Evolutionary conservation across 1,140 invertebrate species (phyloP).

Genomic region (Patella vulgata): DNA sequence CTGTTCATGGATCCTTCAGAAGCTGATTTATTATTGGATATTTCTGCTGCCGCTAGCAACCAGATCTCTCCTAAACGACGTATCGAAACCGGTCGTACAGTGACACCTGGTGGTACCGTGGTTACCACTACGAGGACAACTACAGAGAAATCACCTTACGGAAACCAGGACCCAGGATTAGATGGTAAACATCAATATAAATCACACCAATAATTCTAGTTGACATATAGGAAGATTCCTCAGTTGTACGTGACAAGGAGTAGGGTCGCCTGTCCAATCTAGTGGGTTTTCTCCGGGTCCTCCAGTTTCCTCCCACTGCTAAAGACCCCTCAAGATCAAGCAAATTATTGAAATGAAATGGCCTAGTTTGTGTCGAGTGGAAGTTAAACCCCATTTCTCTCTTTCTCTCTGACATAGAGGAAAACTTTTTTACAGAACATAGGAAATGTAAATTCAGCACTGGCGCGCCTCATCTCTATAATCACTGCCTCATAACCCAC

Average conservation of each 20-base stretch:
- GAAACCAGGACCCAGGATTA: constrained; percentile 43
- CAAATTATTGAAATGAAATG: too few species aligned
- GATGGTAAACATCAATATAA: constrained; percentile 40
- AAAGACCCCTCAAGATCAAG: too few species aligned
- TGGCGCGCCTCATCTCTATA: too few species aligned
- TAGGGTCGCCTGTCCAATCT: too few species aligned
- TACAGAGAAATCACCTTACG: constrained; percentile 54
- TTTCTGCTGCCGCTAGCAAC: constrained; percentile 26
- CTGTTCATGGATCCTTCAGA: constrained; percentile 80
- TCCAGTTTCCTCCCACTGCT: too few species aligned
- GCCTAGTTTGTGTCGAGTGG: too few species aligned
- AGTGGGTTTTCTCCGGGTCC: too few species aligned
- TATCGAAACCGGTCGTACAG: constrained; percentile 58
- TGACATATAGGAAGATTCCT: constrained; percentile 42
- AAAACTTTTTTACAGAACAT: constrained; percentile 23
- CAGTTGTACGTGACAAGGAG: too few species aligned
- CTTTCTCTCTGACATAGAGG: constrained; percentile 54
- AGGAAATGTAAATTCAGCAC: too few species aligned
- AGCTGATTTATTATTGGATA: constrained; percentile 37
- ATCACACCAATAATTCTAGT: constrained; percentile 1
- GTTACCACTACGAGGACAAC: constrained; percentile 66
- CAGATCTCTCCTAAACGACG: constrained; percentile 49
- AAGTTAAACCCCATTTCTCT: too few species aligned
- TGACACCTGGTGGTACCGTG: constrained; percentile 62
- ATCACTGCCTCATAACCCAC: too few species aligned